phyloP scores from a whole-genome alignment of 2,888 invertebrate genomes.

The Octonoba sinensis region DNA sequence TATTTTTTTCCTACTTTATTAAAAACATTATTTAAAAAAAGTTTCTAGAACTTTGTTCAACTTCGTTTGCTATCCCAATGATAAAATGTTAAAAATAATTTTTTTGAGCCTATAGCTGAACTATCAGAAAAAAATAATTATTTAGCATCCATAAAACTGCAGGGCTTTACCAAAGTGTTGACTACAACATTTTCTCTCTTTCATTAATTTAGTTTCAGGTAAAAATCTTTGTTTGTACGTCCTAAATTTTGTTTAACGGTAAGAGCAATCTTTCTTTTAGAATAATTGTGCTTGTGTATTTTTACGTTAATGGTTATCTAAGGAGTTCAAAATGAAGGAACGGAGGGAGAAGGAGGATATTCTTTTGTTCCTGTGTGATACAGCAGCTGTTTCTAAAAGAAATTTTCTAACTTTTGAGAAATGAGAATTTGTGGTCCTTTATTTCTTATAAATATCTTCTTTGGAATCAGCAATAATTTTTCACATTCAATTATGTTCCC shows the following conservation, averaged over 20 bases:
- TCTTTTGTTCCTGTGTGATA: constrained; percentile 42
- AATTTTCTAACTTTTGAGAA: constrained; percentile 23
- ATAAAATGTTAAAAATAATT: too few species aligned
- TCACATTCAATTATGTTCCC: too few species aligned
- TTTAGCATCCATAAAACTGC: too few species aligned
- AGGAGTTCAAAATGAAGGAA: constrained; percentile 42
- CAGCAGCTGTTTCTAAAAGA: constrained; percentile 49
- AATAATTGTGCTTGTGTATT: constrained; percentile 32
- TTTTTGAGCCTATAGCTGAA: too few species aligned
- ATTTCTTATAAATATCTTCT: constrained; percentile 11
- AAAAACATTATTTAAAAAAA: neutral
- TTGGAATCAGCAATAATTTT: too few species aligned
- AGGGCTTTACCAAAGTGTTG: constrained; percentile 18
- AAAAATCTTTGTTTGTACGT: constrained; percentile 25
- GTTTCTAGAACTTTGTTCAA: neutral
- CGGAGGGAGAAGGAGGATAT: constrained; percentile 24
- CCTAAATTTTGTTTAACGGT: constrained; percentile 33
- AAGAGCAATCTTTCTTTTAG: constrained; percentile 27
- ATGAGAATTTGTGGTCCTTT: constrained; percentile 27
- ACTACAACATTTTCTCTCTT: constrained; percentile 25
- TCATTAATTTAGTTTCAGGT: constrained; percentile 38
- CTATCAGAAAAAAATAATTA: neutral
- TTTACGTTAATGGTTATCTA: constrained; percentile 54
- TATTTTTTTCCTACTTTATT: too few species aligned
- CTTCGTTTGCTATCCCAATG: neutral